Evolutionary conservation across 2,797 vertebrate genomes (phyloP).

Genomic region (Caiman crocodilus): DNA sequence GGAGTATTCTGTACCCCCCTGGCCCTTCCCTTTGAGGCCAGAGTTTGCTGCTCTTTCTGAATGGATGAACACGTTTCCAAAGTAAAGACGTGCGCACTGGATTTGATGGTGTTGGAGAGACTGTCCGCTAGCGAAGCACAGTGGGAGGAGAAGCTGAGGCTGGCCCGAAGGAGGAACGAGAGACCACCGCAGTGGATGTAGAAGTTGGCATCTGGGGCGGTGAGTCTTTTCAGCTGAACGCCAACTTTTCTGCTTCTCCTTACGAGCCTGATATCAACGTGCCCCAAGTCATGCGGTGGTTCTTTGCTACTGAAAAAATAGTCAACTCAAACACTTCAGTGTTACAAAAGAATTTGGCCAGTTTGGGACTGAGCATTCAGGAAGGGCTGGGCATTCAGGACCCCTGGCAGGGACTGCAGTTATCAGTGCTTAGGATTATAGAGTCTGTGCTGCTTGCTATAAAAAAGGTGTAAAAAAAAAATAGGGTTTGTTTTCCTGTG

Average conservation of each 20-base stretch:
- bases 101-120: background rate
- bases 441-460: background rate
- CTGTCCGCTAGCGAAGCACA: background rate
- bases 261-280: background rate
- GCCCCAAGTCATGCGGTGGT: background rate
- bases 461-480: background rate
- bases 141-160: background rate
- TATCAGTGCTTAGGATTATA: background rate
- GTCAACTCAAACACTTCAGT: background rate
- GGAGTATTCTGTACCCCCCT: rapidly evolving
- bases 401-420: background rate
- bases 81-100: background rate
- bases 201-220: background rate
- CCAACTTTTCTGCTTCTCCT: background rate
- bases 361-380: background rate
- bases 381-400: background rate
- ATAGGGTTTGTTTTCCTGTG: background rate
- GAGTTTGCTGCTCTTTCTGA: background rate
- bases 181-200: background rate
- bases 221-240: background rate
- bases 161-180: background rate
- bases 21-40: background rate
- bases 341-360: background rate
- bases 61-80: background rate
- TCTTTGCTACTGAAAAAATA: background rate